Evolutionary conservation across 2,113 vertebrate species (phyloP).

Genomic region (Calonectris borealis): DNA sequence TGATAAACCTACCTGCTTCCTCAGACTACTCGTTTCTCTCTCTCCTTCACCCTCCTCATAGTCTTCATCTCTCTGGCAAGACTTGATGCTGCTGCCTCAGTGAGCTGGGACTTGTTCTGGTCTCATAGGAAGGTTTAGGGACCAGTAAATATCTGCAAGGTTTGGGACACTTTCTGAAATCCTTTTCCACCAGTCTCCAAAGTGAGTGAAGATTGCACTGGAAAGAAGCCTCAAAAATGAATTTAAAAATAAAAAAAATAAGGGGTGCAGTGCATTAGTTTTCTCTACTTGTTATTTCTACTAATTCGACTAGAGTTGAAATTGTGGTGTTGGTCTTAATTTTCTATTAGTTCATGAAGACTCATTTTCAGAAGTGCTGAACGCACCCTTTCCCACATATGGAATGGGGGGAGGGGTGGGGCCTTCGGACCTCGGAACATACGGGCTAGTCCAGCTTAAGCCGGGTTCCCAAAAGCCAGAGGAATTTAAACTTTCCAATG

Average conservation of each 20-base stretch:
- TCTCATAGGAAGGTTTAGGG: not conserved
- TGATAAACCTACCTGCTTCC: not conserved
- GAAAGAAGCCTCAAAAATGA: not conserved
- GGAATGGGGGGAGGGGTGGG: fast-evolving
- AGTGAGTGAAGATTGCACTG: not conserved
- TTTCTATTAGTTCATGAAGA: not conserved
- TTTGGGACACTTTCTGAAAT: not conserved
- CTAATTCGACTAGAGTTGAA: not conserved
- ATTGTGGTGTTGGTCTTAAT: not conserved
- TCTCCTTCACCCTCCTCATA: not conserved
- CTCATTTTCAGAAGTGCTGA: not conserved
- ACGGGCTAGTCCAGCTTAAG: not conserved
- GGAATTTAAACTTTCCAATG: not conserved
- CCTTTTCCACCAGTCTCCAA: not conserved
- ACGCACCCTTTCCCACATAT: not conserved
- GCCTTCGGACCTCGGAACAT: fast-evolving
- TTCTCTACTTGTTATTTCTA: not conserved
- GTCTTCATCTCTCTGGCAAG: not conserved
- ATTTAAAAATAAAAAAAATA: not conserved
- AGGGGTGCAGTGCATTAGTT: not conserved
- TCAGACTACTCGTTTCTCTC: not conserved
- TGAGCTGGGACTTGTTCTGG: not conserved
- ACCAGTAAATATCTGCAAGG: not conserved
- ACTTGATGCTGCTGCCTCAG: not conserved
- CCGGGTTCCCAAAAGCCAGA: not conserved